Evolutionary conservation across 2,797 vertebrate species (phyloP).

Genomic region (Argya squamiceps): DNA sequence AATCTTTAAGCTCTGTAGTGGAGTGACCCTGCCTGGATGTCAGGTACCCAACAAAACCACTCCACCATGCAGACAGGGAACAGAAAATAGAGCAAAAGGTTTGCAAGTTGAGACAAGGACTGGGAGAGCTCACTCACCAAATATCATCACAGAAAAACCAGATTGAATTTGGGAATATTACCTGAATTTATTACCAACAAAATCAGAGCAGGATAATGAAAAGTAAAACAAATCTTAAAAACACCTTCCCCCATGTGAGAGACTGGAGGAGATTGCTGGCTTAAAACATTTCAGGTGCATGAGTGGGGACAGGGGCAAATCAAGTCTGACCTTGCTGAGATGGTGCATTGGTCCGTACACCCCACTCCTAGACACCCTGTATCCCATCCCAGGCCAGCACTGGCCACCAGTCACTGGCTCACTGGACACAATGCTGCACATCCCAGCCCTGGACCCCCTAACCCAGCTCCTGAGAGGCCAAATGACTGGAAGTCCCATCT

Average conservation of each 20-base stretch:
- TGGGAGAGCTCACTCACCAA: neutral
- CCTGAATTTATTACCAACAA: neutral
- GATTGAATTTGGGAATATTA: neutral
- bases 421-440: neutral
- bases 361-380: no score
- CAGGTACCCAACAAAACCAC: neutral
- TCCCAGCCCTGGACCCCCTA: neutral
- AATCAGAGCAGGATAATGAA: neutral
- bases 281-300: neutral
- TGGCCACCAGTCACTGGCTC: neutral
- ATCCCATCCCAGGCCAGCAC: no score
- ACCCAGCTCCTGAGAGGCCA: neutral
- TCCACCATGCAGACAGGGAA: neutral
- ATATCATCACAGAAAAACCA: fast-evolving
- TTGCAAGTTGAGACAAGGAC: neutral
- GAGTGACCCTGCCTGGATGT: neutral
- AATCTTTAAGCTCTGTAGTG: neutral
- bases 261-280: neutral
- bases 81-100: neutral
- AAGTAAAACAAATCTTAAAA: neutral
- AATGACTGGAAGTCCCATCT: neutral
- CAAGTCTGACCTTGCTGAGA: neutral
- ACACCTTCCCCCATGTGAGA: neutral
- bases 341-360: neutral
- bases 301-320: neutral